A percentile compares a stretch with the other conserved stretches of the same genome.
These are phyloP conservation scores for Poecilia latipinna DNA, from an alignment of 2,113 vertebrate species.

Conservation along the genomic window DNA sequence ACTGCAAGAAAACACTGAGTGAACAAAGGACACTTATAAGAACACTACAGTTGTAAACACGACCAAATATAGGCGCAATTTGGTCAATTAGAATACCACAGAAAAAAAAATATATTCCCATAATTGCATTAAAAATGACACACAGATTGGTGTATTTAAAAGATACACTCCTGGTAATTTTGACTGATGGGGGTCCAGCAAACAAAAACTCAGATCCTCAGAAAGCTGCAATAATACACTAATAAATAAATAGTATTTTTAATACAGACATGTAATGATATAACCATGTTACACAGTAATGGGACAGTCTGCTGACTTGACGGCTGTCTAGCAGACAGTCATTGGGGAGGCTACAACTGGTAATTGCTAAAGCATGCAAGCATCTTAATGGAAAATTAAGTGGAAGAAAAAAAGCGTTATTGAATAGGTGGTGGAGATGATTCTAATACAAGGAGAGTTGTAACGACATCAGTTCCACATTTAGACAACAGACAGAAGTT, in stretches of 20 bases:
- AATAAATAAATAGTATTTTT: neutral
- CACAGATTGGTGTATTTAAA: neutral
- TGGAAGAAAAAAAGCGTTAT: neutral
- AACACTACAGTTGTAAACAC: constrained; percentile 10
- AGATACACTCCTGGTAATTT: neutral
- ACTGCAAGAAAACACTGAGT: constrained; percentile 22
- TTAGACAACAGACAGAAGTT: no score
- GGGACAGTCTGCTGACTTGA: neutral
- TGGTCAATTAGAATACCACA: neutral
- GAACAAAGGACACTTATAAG: constrained; percentile 14
- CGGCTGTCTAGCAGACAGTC: neutral
- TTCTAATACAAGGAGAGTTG: no score
- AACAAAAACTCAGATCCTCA: no score
- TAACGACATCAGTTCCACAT: no score
- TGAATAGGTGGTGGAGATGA: neutral
- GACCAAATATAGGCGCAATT: neutral
- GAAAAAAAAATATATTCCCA: neutral
- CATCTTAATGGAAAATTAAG: neutral
- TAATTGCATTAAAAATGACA: neutral
- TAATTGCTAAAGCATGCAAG: neutral
- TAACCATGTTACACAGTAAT: neutral
- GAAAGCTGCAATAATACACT: neutral
- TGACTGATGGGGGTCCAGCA: neutral
- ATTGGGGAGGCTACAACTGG: neutral
- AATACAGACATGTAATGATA: neutral